Evolutionary conservation across 2,888 invertebrate species (phyloP).

Genomic region (Xylophagus ater): DNA sequence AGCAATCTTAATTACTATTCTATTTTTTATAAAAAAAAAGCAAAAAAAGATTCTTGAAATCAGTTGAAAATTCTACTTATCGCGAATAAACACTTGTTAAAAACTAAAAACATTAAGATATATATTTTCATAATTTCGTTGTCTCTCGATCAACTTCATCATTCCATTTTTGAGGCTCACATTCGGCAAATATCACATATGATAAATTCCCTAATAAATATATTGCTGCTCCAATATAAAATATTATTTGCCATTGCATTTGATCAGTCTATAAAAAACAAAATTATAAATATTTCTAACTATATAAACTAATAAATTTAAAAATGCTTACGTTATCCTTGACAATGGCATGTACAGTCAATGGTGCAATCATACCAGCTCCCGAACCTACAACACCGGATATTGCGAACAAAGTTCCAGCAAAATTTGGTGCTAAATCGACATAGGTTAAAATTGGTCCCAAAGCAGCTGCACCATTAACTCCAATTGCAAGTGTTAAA

Average conservation of each 20-base stretch:
- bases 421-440: constrained; percentile 64
- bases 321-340: constrained; percentile 45
- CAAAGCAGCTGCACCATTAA: constrained; percentile 57
- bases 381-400: constrained; percentile 59
- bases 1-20: too few relatives aligned
- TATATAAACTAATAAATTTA: not conserved
- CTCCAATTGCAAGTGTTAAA: constrained; percentile 53
- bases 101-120: too few relatives aligned
- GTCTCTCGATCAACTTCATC: too few relatives aligned
- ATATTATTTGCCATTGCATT: constrained; percentile 54
- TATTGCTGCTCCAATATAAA: constrained; percentile 52
- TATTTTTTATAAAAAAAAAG: too few relatives aligned
- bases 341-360: constrained; percentile 52
- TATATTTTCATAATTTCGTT: too few relatives aligned
- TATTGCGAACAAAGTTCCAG: constrained; percentile 66
- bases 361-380: constrained; percentile 59
- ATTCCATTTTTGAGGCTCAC: constrained; percentile 61
- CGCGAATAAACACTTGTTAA: too few relatives aligned
- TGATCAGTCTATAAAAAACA: constrained; percentile 44
- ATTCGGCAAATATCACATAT: constrained; percentile 57
- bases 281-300: constrained; percentile 2
- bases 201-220: constrained; percentile 54
- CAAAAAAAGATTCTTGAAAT: too few relatives aligned
- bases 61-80: too few relatives aligned
- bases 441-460: constrained; percentile 68